Percentiles rank a stretch among this genome's conserved stretches.
Conservation (phyloP, 2,113 vertebrate genomes). For the Ochotona princeps region DNA sequence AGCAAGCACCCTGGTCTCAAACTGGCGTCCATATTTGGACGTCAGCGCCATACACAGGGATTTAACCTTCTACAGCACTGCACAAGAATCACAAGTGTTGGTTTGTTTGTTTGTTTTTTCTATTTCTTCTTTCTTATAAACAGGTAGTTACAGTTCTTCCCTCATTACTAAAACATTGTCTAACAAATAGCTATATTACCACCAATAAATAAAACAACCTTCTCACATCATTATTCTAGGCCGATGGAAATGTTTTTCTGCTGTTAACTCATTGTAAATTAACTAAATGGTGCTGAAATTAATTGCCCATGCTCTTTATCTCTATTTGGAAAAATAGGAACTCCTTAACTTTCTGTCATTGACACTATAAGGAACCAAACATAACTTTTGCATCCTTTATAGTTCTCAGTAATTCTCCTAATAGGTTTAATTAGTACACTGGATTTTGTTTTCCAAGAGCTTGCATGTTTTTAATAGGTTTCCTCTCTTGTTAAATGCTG, state of each 20-base stretch:
- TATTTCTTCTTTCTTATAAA: slow-evolving; percentile 46
- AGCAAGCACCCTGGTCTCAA: too few species aligned
- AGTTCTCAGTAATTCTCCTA: slow-evolving; percentile 66
- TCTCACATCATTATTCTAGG: slow-evolving; percentile 49
- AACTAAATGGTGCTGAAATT: slow-evolving; percentile 68
- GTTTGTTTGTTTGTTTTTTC: not conserved
- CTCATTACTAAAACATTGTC: not conserved
- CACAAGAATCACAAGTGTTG: too few species aligned
- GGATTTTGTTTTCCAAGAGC: slow-evolving; percentile 72
- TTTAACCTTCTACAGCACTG: too few species aligned
- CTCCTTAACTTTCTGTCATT: slow-evolving; percentile 54
- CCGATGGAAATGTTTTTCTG: slow-evolving; percentile 55
- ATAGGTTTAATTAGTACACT: slow-evolving; percentile 75
- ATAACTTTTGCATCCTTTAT: slow-evolving; percentile 65
- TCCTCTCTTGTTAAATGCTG: slow-evolving; percentile 71
- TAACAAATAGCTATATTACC: slow-evolving; percentile 54
- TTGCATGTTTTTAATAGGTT: slow-evolving; percentile 74
- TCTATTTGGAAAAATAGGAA: slow-evolving; percentile 72
- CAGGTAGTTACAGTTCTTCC: slow-evolving; percentile 10
- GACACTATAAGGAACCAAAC: slow-evolving; percentile 42
- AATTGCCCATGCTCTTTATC: slow-evolving; percentile 70
- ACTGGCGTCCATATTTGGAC: too few species aligned
- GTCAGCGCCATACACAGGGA: too few species aligned
- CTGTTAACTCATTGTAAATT: slow-evolving; percentile 62
- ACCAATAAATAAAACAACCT: slow-evolving; percentile 30